These are phyloP conservation scores for Pyrgilauda ruficollis DNA, from an alignment of 2,113 vertebrate species.

Conservation along the genomic window DNA sequence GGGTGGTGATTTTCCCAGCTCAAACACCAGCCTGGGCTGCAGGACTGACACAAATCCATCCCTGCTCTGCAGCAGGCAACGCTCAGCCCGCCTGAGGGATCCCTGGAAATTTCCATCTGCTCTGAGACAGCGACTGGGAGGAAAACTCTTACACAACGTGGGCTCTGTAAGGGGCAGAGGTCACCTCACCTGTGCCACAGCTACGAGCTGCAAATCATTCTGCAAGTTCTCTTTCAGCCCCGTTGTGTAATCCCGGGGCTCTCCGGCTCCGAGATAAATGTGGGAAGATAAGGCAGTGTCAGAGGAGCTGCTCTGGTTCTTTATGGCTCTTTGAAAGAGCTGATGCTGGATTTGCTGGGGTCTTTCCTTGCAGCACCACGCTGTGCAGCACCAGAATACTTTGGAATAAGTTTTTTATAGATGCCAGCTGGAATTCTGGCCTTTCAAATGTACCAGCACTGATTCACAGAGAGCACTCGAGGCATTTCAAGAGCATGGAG, in stretches of 20 bases:
- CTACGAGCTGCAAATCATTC: not conserved
- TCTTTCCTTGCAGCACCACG: not conserved
- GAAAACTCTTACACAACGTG: not conserved
- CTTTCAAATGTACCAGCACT: not conserved
- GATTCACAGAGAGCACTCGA: not conserved
- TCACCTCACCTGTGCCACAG: not conserved
- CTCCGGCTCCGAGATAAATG: not conserved
- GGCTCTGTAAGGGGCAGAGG: slow-evolving; percentile 12
- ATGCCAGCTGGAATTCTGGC: not conserved
- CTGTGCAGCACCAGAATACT: not conserved
- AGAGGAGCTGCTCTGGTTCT: not conserved
- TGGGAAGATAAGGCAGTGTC: slow-evolving; percentile 34
- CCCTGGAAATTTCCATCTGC: slow-evolving; percentile 60
- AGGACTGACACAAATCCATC: not conserved
- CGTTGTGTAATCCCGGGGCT: slow-evolving; percentile 1
- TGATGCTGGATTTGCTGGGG: not conserved
- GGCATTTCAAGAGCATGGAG: not conserved
- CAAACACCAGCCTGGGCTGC: not conserved
- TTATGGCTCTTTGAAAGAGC: not conserved
- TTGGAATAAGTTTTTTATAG: not conserved
- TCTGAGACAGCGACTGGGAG: not conserved
- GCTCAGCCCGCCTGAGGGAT: not conserved
- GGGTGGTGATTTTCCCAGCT: not conserved
- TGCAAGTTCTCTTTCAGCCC: not conserved
- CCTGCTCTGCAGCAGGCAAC: not conserved